Percentiles rank a stretch among this genome's conserved stretches.
These are phyloP conservation scores for Alfaro cultratus DNA, from an alignment of 2,797 vertebrate genomes.

Conservation along the genomic window DNA sequence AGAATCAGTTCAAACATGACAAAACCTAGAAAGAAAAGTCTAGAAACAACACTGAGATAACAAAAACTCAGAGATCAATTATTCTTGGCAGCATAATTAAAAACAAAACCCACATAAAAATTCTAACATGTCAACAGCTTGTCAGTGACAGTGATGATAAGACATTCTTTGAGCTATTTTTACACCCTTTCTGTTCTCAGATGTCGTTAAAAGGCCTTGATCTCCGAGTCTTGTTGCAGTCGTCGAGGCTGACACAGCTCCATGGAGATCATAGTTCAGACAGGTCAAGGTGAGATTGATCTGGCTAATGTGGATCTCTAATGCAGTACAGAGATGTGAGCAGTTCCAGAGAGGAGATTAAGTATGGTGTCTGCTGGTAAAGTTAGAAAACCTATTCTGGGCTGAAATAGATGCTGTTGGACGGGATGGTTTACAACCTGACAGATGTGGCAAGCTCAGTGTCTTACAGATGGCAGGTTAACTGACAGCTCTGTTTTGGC, in stretches of 20 bases:
- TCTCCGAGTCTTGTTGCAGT: constrained; percentile 15
- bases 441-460: constrained; percentile 29
- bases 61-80: not conserved
- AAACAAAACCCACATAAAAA: not conserved
- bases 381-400: constrained; percentile 3
- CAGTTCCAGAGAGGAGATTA: not conserved
- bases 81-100: not conserved
- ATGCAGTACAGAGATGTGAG: constrained; percentile 11
- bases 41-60: not conserved
- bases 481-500: constrained; percentile 27
- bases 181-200: not conserved
- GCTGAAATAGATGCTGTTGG: constrained; percentile 13
- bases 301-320: constrained; percentile 15
- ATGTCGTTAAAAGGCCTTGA: constrained; percentile 11
- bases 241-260: constrained; percentile 22
- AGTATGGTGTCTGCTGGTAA: not conserved
- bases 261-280: constrained; percentile 23
- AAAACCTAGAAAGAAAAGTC: not conserved
- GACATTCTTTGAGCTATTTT: constrained; percentile 18
- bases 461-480: constrained; percentile 19
- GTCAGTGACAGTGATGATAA: not conserved
- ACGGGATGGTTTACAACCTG: constrained; percentile 19
- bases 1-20: not conserved
- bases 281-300: constrained; percentile 43
- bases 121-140: not conserved